Evolutionary conservation across 2,888 invertebrate species (phyloP), one percentile per base, ranked within the genome.

Genomic region (Volucella bombylans): DNA sequence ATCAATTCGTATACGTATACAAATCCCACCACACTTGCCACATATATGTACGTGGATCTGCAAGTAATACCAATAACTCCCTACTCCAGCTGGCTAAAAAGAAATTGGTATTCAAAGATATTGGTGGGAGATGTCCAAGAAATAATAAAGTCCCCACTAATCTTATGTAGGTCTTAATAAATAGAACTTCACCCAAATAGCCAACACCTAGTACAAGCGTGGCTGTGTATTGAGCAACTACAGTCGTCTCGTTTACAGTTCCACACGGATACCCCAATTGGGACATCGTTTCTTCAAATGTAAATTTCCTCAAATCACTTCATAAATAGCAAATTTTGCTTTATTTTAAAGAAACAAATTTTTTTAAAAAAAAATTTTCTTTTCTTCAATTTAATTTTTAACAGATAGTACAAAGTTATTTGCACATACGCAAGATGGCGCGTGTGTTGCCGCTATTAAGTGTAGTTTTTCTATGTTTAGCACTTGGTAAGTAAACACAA

Each of bases 161-260:
- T 87, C 74, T 86, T 87, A 87, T 87, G 90, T 88, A 88, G 89
- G 89, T 90, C 92, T 92, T 92, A 90, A 92, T 92, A 92, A 92
- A 92, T 92, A 92, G 92, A 91, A 91, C 92, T 90, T 89, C 90
- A 89, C 89, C 89, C 88, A 87, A 88, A 87, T 88, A 89, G 90
- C 90, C 91, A 92, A 91, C 92, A 92, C 91, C 91, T 92, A 92
- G 92, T 92, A 90, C 91, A 90, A 91, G 89, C 90, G 90, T 91
- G 91, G 90, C 91, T 90, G 91, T 91, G 90, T 91, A 90, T 90
- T 89, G 90, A 89, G 89, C 89, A 90, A 91, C 90, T 91, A 89
- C 89, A 88, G 89, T 88, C 88, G 88, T 88, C 87, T 85, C 85
- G 68, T 86, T 86, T 83, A 77, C 61, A 80, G 72, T 77, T 67